These are phyloP conservation scores for Scaptomyza hsui DNA, from an alignment of 1,140 invertebrate species.

Conservation along the genomic window DNA sequence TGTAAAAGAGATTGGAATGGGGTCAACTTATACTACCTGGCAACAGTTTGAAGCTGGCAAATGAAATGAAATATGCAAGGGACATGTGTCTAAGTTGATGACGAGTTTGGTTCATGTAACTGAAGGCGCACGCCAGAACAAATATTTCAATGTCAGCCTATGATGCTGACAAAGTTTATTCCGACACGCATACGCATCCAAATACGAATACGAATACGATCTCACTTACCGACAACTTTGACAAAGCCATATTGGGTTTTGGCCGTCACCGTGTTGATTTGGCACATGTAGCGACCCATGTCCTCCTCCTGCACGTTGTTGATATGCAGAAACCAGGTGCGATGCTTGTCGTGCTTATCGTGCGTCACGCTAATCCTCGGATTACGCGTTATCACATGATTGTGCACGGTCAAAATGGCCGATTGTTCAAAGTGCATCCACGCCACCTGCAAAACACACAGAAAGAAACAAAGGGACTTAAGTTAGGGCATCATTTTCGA, in stretches of 20 bases:
- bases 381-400: constrained; percentile 96
- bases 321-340: constrained; percentile 96
- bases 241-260: constrained; percentile 96
- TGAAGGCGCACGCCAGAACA: constrained; percentile 32
- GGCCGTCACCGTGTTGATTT: constrained; percentile 96
- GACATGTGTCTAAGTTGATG: constrained; percentile 46
- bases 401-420: constrained; percentile 95
- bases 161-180: constrained; percentile 36
- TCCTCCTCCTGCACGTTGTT: constrained; percentile 95
- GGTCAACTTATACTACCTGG: constrained; percentile 35
- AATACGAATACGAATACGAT: not conserved
- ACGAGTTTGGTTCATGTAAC: constrained; percentile 36
- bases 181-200: not conserved
- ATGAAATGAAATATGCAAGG: constrained; percentile 59
- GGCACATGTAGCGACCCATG: constrained; percentile 96
- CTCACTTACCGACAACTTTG: constrained; percentile 94
- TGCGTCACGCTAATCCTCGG: constrained; percentile 95
- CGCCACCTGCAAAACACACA: constrained; percentile 89
- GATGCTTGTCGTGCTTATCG: constrained; percentile 88
- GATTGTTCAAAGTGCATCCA: constrained; percentile 98
- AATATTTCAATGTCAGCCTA: constrained; percentile 51
- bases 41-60: constrained; percentile 37
- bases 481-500: not conserved
- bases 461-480: constrained; percentile 1
- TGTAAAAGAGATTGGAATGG: not conserved